phyloP scores from a whole-genome alignment of 2,888 invertebrate species.

The Pollenia labialis region DNA sequence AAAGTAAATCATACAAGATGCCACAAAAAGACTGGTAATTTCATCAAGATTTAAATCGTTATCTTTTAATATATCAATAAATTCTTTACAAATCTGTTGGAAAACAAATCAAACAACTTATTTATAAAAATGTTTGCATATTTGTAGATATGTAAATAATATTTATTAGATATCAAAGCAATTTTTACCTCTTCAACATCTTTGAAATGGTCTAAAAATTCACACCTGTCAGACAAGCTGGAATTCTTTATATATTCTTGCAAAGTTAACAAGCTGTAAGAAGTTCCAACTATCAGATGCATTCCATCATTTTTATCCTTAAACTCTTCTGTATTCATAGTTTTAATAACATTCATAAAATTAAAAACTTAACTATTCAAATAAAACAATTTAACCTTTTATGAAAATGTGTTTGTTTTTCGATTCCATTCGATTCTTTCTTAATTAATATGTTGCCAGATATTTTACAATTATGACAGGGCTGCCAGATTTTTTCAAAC shows the following conservation, averaged over 20 bases:
- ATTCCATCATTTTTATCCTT: slow-evolving; percentile 73
- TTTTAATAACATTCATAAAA: slow-evolving; percentile 32
- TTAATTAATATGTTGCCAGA: too few relatives aligned
- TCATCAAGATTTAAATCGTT: slow-evolving; percentile 76
- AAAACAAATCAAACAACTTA: not conserved
- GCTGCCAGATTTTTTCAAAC: too few relatives aligned
- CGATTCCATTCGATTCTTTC: too few relatives aligned
- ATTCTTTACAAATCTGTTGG: slow-evolving; percentile 76
- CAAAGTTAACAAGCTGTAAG: slow-evolving; percentile 63
- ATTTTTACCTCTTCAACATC: slow-evolving; percentile 68
- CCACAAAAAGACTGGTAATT: slow-evolving; percentile 75
- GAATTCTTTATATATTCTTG: slow-evolving; percentile 66
- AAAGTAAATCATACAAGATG: slow-evolving; percentile 73
- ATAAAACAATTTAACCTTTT: too few relatives aligned
- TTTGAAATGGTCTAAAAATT: slow-evolving; percentile 57
- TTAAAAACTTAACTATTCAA: not conserved
- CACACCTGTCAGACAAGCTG: slow-evolving; percentile 67
- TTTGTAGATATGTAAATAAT: too few relatives aligned
- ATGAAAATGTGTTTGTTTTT: too few relatives aligned
- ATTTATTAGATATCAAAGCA: not conserved
- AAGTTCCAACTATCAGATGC: slow-evolving; percentile 72
- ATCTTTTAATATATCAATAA: slow-evolving; percentile 68
- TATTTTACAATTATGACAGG: too few relatives aligned
- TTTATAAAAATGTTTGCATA: not conserved
- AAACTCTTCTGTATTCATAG: slow-evolving; percentile 44